Evolutionary conservation across 2,113 vertebrate genomes (phyloP), one percentile per base, ranked within the genome.

Genomic region (Cricetomys ansorgei): DNA sequence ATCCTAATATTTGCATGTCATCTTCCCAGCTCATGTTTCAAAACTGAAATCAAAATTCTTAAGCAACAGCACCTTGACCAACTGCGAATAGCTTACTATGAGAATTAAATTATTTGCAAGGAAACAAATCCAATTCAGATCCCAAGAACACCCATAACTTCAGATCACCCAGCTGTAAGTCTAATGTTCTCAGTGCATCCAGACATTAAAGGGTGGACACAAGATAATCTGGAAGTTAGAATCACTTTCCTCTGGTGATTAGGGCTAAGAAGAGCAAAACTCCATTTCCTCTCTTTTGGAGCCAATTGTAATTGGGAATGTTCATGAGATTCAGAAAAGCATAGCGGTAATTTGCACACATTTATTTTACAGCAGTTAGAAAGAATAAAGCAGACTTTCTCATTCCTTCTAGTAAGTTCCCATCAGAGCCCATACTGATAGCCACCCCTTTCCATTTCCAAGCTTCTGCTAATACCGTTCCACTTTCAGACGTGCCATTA

Each of bases 221-320:
- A 40, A 34, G 77, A 95, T 23, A 11, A 65, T 40, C 25, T 92
- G 59, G 11, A 48, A 10, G 62, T 79, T 86, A 86, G 5, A 95
- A 93, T 79, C n/a, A 90, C 23, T 90, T 85, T 69, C 79, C 69
- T 88, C 59, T 69, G 37, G n/a, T 90, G 65, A 96, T 12, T 65
- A 43, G 27, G 40, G 72, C 0, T 81, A 8, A 95, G 11, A 89
- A 94, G 43, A 91, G 53, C 19, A 94, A 87, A 95, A 43, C 10
- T 29, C 34, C 11, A 73, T 34, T 57, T 53, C 73, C 40, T 81
- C 1, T 40, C 6, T 40, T 40, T 83, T 62, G 13, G 3, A 62
- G 62, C 15, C 27, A 62, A 25, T 29, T 17, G 70, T 89, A 96
- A 89, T 73, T 57, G 17, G 13, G 43, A 55, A 92, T 73, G 3